Conservation (phyloP, 1,140 invertebrate genomes). For the Lasioglossum albipes region DNA sequence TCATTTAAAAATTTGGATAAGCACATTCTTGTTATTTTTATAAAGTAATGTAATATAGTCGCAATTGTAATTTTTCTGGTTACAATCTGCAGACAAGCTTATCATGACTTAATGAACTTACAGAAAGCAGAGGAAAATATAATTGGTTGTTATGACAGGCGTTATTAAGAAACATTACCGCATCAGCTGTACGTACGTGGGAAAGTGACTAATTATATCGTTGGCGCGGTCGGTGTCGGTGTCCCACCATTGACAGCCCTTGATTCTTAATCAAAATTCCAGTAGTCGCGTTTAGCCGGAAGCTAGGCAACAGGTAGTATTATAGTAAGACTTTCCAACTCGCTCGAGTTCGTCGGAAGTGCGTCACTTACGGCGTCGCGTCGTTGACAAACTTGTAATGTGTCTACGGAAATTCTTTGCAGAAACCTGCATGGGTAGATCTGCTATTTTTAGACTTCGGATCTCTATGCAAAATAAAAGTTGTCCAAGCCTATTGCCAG, state of each 20-base stretch:
- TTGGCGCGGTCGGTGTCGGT: neutral
- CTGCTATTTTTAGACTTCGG: no score
- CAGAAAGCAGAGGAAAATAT: neutral
- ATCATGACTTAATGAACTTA: neutral
- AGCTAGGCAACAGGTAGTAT: conserved; percentile 48
- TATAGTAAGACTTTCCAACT: conserved; percentile 16
- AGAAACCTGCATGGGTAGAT: no score
- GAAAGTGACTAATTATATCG: conserved; percentile 37
- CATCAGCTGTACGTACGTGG: neutral
- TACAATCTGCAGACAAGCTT: neutral
- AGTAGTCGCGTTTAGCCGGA: conserved; percentile 28
- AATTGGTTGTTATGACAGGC: conserved; percentile 2
- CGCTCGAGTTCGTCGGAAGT: conserved; percentile 1
- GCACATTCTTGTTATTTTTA: no score
- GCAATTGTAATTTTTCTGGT: neutral
- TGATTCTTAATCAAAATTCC: conserved; percentile 25
- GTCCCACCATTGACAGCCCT: conserved; percentile 11
- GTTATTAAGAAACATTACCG: conserved; percentile 19
- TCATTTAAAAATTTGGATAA: no score
- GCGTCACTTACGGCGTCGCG: neutral
- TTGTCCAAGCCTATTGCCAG: no score
- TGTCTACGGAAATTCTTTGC: no score
- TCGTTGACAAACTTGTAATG: no score
- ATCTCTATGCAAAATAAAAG: no score
- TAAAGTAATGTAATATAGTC: no score